phyloP scores from a whole-genome alignment of 2,888 invertebrate genomes.

The Hirtodrosophila confusa region DNA sequence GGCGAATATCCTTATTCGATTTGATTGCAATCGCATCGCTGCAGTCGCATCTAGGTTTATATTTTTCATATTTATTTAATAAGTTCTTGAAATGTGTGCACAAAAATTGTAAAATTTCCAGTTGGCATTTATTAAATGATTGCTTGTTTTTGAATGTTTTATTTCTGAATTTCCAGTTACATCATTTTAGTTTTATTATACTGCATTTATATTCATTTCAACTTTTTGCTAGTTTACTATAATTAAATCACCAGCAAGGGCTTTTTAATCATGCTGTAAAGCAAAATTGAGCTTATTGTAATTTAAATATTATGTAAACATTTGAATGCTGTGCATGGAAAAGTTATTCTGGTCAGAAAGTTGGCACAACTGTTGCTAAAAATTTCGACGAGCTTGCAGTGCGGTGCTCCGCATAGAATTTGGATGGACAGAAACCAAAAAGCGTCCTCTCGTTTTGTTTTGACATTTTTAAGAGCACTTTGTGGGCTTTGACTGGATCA shows the following conservation, averaged over 20 bases:
- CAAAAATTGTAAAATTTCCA: too few relatives aligned
- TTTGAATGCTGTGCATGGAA: slow-evolving; percentile 31
- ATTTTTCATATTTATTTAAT: too few relatives aligned
- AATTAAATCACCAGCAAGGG: slow-evolving; percentile 31
- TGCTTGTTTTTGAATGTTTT: too few relatives aligned
- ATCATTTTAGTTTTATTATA: too few relatives aligned
- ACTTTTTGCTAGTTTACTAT: slow-evolving; percentile 1
- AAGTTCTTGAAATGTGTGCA: too few relatives aligned
- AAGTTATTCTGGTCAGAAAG: slow-evolving; percentile 27
- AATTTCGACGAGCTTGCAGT: slow-evolving; percentile 35
- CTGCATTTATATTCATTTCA: slow-evolving; percentile 4
- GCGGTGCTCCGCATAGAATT: slow-evolving; percentile 38
- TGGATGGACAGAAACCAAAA: slow-evolving; percentile 35
- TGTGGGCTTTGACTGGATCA: slow-evolving; percentile 66
- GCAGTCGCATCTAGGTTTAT: too few relatives aligned
- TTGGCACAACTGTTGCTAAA: slow-evolving; percentile 23
- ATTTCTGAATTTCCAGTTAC: too few relatives aligned
- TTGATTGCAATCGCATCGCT: too few relatives aligned
- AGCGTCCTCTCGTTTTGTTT: slow-evolving; percentile 47
- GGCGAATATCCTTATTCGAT: too few relatives aligned
- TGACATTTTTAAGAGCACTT: slow-evolving; percentile 75
- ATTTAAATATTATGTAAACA: slow-evolving; percentile 43
- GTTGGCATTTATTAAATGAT: too few relatives aligned
- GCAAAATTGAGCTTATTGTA: slow-evolving; percentile 40
- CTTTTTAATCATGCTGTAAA: slow-evolving; percentile 5